These are phyloP conservation scores for Bombus haemorrhoidalis DNA, from an alignment of 1,140 invertebrate species.

Conservation along the genomic window DNA sequence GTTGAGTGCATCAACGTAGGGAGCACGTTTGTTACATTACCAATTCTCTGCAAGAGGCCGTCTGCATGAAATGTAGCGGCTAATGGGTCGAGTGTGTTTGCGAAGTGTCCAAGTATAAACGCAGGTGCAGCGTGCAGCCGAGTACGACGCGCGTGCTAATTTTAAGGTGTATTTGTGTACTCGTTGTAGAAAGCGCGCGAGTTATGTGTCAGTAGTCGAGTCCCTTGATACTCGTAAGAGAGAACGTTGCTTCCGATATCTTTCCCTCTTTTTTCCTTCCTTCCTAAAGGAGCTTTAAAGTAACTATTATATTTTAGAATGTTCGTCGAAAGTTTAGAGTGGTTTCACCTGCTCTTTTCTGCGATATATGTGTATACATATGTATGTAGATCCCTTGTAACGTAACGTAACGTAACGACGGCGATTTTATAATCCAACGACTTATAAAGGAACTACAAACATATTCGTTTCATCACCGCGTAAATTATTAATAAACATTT, in stretches of 20 bases:
- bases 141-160: constrained; percentile 28
- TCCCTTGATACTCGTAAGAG: too few relatives aligned
- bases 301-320: not conserved
- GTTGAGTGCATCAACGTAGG: not conserved
- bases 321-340: not conserved
- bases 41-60: constrained; percentile 48
- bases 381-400: too few relatives aligned
- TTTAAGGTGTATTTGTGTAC: constrained; percentile 39
- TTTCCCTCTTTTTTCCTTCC: constrained; percentile 1
- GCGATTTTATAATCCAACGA: too few relatives aligned
- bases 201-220: constrained; percentile 8
- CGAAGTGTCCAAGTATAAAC: constrained; percentile 57
- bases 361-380: too few relatives aligned
- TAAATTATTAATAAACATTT: not conserved
- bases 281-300: too few relatives aligned
- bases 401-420: too few relatives aligned
- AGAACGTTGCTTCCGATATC: not conserved
- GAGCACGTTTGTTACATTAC: constrained; percentile 46
- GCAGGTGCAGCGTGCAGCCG: constrained; percentile 37
- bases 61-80: constrained; percentile 52
- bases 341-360: not conserved
- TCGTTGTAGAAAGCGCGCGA: constrained; percentile 23
- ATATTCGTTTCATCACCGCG: not conserved
- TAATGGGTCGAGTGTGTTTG: constrained; percentile 66
- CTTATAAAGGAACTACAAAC: too few relatives aligned